Evolutionary conservation across 2,888 invertebrate species (phyloP).

Genomic region (Andrena flavipes): DNA sequence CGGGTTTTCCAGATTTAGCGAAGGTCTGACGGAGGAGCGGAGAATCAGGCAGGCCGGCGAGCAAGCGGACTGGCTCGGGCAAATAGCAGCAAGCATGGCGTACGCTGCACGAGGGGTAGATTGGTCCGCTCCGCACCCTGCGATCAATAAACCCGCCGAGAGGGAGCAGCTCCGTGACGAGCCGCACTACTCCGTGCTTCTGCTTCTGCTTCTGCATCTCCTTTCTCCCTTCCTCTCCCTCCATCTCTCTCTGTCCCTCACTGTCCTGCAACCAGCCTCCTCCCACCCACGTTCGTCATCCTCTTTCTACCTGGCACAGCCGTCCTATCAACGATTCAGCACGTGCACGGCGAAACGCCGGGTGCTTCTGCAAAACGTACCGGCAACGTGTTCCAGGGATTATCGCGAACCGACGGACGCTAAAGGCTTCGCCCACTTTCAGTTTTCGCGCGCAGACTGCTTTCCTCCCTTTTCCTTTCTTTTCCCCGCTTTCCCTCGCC

Average conservation of each 20-base stretch:
- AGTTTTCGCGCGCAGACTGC: slow-evolving; percentile 31
- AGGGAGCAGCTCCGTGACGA: slow-evolving; percentile 73
- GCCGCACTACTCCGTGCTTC: slow-evolving; percentile 64
- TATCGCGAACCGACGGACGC: slow-evolving; percentile 48
- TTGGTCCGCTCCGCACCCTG: slow-evolving; percentile 76
- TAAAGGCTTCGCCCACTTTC: slow-evolving; percentile 53
- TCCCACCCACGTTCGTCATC: slow-evolving; percentile 30
- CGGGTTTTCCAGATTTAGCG: slow-evolving; percentile 54
- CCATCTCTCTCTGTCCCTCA: not conserved
- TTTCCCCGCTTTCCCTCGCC: not conserved
- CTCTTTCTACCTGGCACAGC: slow-evolving; percentile 50
- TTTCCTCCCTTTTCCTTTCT: not conserved
- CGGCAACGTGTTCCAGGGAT: slow-evolving; percentile 52
- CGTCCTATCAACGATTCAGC: slow-evolving; percentile 70
- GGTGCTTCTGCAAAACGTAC: slow-evolving; percentile 56
- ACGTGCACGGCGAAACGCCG: slow-evolving; percentile 68
- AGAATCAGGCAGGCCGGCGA: slow-evolving; percentile 46
- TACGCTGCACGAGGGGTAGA: slow-evolving; percentile 72
- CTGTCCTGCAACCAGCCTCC: slow-evolving; percentile 21
- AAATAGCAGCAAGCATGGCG: slow-evolving; percentile 72
- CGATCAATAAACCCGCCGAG: slow-evolving; percentile 80
- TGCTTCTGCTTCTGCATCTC: slow-evolving; percentile 40
- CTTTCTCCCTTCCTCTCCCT: slow-evolving; percentile 29
- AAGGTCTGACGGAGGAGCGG: slow-evolving; percentile 33
- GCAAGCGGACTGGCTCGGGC: slow-evolving; percentile 59